phyloP scores from a whole-genome alignment of 2,888 invertebrate genomes.

The Anthrax anthrax region DNA sequence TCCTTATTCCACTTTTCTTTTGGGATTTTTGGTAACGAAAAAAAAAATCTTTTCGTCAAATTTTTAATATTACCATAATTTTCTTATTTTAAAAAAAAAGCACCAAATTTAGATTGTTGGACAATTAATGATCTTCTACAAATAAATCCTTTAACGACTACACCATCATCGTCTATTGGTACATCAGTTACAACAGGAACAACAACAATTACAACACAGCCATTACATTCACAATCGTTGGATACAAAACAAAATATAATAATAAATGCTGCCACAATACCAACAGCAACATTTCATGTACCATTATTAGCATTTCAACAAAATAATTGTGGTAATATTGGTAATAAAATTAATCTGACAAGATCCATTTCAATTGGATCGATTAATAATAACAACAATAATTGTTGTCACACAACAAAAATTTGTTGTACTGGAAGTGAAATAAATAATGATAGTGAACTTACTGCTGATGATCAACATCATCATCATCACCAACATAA shows the following conservation, averaged over 20 bases:
- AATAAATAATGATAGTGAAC: not conserved
- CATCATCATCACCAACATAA: no score
- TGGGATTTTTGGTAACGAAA: not conserved
- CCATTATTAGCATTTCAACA: constrained; percentile 26
- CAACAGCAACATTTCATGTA: constrained; percentile 16
- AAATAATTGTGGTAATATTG: no score
- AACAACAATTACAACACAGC: constrained; percentile 16
- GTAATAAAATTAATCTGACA: constrained; percentile 4
- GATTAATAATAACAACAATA: no score
- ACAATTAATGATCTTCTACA: constrained; percentile 18
- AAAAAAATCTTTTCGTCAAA: not conserved
- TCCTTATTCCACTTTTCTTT: no score
- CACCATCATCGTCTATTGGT: constrained; percentile 5
- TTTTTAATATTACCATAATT: no score
- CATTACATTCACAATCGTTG: not conserved
- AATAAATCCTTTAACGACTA: constrained; percentile 10
- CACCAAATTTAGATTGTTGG: constrained; percentile 29
- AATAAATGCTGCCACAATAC: constrained; percentile 14
- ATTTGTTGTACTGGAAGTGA: not conserved
- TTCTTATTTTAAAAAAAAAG: no score
- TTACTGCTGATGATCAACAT: not conserved
- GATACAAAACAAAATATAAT: constrained; percentile 20
- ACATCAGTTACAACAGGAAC: constrained; percentile 15
- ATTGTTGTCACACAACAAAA: not conserved
- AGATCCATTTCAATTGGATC: not conserved